These are phyloP conservation scores for Chionodraco myersi DNA, from an alignment of 2,113 vertebrate genomes.

Conservation along the genomic window DNA sequence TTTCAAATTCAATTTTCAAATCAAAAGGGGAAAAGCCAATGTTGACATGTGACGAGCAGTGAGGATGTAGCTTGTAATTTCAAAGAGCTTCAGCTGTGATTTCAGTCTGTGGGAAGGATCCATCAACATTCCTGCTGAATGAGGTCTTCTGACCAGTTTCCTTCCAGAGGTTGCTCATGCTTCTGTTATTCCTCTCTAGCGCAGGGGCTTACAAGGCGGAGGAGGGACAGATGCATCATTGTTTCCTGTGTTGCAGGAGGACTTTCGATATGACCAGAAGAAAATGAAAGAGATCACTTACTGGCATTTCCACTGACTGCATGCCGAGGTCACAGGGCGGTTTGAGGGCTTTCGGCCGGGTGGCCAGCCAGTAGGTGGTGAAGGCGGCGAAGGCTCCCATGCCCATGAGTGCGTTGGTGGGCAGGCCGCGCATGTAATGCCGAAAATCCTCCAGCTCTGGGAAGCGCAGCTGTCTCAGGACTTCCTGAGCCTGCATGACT, in stretches of 20 bases:
- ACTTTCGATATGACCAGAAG: not conserved
- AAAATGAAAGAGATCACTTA: conserved; percentile 65
- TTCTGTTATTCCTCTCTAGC: conserved; percentile 3
- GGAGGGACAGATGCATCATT: not conserved
- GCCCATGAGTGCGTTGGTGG: conserved; percentile 93
- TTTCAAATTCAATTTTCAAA: no score
- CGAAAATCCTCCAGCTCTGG: conserved; percentile 93
- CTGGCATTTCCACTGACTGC: conserved; percentile 93
- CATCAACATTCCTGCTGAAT: conserved; percentile 50
- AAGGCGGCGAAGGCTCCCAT: conserved; percentile 94
- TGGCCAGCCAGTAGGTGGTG: conserved; percentile 96
- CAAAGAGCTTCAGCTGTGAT: conserved; percentile 17
- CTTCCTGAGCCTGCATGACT: conserved; percentile 92
- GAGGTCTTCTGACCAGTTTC: conserved; percentile 8
- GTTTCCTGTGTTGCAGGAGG: not conserved
- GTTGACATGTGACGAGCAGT: not conserved
- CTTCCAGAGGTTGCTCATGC: not conserved
- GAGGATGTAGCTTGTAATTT: not conserved
- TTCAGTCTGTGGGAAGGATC: conserved; percentile 6
- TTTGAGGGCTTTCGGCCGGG: conserved; percentile 90
- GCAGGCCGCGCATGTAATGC: conserved; percentile 90
- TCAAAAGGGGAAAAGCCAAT: no score
- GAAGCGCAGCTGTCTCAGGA: conserved; percentile 91
- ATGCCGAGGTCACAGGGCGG: conserved; percentile 91
- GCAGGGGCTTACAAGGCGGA: not conserved